Evolutionary conservation across 2,797 vertebrate genomes (phyloP).

Genomic region (Enteromius paludinosus): DNA sequence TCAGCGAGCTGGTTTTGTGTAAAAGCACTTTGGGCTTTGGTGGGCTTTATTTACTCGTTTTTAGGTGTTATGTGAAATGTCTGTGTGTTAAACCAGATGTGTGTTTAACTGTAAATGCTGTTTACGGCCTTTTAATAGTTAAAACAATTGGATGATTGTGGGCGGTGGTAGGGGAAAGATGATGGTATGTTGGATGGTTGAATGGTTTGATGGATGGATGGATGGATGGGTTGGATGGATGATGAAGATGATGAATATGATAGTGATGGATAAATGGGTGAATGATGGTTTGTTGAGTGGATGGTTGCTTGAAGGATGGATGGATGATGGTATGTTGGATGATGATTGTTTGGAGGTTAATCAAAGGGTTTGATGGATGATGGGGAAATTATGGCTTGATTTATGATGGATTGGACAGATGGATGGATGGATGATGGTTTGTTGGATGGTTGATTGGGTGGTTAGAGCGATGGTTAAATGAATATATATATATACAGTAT

Average conservation of each 20-base stretch:
- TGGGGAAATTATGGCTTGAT: neutral
- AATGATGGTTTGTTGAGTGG: too few species aligned
- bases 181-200: neutral
- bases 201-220: neutral
- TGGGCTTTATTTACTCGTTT: neutral
- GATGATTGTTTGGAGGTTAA: too few species aligned
- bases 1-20: neutral
- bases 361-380: too few species aligned
- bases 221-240: neutral
- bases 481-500: too few species aligned
- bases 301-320: too few species aligned
- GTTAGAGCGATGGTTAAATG: neutral
- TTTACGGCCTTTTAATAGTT: neutral
- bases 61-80: neutral
- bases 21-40: neutral
- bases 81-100: neutral
- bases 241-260: neutral
- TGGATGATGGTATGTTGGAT: neutral
- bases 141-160: neutral
- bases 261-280: too few species aligned
- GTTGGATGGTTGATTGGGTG: neutral
- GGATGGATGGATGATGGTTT: too few species aligned
- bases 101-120: neutral
- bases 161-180: fast-evolving
- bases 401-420: neutral